phyloP scores from a whole-genome alignment of 2,888 invertebrate species.

The Eremobia ochroleuca region DNA sequence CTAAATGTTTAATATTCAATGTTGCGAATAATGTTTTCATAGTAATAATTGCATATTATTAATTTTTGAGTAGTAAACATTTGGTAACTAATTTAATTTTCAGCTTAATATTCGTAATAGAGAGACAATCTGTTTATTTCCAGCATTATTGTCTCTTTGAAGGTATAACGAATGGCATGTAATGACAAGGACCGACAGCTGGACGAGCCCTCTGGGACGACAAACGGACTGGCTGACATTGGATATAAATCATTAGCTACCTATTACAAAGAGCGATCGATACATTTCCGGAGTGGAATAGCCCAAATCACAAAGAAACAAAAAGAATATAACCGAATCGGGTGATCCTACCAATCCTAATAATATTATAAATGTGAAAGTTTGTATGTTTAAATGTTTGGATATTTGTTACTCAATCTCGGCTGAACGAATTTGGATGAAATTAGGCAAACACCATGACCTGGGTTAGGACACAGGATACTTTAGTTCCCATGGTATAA shows the following conservation, averaged over 20 bases:
- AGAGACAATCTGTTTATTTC: slow-evolving; percentile 33
- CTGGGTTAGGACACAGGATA: background rate
- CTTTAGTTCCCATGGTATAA: background rate
- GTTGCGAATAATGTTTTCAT: slow-evolving; percentile 43
- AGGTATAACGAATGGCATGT: slow-evolving; percentile 30
- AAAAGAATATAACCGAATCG: too few species aligned
- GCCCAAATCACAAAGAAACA: slow-evolving; percentile 6
- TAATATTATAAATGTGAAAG: background rate
- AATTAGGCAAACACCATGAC: background rate
- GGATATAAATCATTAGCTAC: slow-evolving; percentile 43
- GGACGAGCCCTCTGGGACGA: slow-evolving; percentile 31
- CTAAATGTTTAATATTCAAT: slow-evolving; percentile 52
- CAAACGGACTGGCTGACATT: slow-evolving; percentile 10
- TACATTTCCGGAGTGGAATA: background rate
- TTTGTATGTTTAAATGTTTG: background rate
- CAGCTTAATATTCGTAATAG: slow-evolving; percentile 8
- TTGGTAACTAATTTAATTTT: slow-evolving; percentile 30
- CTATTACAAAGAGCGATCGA: slow-evolving; percentile 7
- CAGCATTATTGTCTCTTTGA: slow-evolving; percentile 34
- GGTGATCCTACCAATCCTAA: background rate
- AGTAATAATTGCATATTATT: slow-evolving; percentile 33
- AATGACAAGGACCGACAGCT: slow-evolving; percentile 53
- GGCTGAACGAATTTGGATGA: background rate
- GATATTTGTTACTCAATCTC: background rate
- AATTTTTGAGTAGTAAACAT: slow-evolving; percentile 29